These are phyloP conservation scores for Mirza zaza DNA, from an alignment of 2,113 vertebrate species.

Conservation along the genomic window DNA sequence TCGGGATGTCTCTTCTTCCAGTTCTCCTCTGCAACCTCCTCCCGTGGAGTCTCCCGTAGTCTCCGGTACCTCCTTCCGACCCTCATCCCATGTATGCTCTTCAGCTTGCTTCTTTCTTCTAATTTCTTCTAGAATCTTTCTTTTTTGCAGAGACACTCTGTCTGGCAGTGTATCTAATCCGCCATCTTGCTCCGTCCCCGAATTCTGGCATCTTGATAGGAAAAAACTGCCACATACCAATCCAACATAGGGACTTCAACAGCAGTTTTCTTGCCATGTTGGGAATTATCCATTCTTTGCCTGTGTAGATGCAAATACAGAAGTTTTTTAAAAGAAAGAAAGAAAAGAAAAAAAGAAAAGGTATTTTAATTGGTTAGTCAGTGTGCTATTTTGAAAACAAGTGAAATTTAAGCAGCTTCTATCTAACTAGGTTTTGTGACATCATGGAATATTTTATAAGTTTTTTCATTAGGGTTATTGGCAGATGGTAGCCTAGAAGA, in stretches of 20 bases:
- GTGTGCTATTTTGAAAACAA: constrained; percentile 21
- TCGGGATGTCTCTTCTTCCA: too few relatives aligned
- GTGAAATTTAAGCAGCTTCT: background rate
- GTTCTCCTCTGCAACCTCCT: too few relatives aligned
- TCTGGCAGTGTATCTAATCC: too few relatives aligned
- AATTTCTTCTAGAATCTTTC: too few relatives aligned
- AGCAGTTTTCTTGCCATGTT: background rate
- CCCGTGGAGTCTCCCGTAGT: too few relatives aligned
- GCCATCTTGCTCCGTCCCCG: background rate
- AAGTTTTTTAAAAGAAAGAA: background rate
- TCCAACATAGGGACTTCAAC: background rate
- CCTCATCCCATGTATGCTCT: too few relatives aligned
- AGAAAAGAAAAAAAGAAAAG: background rate
- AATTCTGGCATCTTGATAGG: constrained; percentile 31
- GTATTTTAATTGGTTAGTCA: background rate
- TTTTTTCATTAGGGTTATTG: constrained; percentile 26
- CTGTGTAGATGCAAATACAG: background rate
- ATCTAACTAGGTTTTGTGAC: constrained; percentile 9
- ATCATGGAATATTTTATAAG: background rate
- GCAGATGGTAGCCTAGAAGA: background rate
- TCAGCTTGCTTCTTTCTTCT: too few relatives aligned
- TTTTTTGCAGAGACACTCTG: too few relatives aligned
- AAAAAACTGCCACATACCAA: background rate
- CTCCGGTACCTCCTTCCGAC: too few relatives aligned
- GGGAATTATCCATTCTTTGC: background rate